phyloP scores from a whole-genome alignment of 2,797 vertebrate genomes.

The Discoglossus pictus region DNA sequence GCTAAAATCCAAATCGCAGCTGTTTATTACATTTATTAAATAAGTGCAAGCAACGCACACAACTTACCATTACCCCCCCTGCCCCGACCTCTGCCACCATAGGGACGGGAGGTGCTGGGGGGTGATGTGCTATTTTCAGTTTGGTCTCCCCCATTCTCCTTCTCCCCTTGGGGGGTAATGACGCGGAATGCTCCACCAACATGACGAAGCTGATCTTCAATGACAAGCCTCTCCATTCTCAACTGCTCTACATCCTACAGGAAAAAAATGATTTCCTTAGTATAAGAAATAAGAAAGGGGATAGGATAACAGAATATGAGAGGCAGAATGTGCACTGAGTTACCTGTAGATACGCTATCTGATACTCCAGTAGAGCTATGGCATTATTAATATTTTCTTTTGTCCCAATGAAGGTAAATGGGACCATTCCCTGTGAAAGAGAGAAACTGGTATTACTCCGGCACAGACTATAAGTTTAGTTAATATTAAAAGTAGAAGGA shows the following conservation, averaged over 20 bases:
- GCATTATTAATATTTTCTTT: conserved; percentile 93
- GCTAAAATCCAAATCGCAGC: no score
- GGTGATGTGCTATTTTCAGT: conserved; percentile 85
- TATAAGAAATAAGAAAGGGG: no score
- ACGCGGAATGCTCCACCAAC: conserved; percentile 84
- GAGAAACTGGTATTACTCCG: not conserved
- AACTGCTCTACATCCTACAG: conserved; percentile 87
- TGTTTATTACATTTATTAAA: no score
- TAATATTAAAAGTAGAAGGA: no score
- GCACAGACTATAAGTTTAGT: no score
- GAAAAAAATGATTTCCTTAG: no score
- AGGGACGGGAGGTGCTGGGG: conserved; percentile 84
- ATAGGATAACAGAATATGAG: not conserved
- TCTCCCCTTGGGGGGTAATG: conserved; percentile 66
- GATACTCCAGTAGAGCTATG: conserved; percentile 88
- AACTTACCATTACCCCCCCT: conserved; percentile 78
- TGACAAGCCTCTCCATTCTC: conserved; percentile 85
- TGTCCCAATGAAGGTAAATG: conserved; percentile 90
- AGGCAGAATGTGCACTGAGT: no score
- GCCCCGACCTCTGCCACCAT: conserved; percentile 78
- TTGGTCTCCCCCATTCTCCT: conserved; percentile 74
- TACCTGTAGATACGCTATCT: conserved; percentile 91
- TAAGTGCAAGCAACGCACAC: no score
- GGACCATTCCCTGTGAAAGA: conserved; percentile 82
- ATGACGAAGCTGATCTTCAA: conserved; percentile 89